Conservation (phyloP, 2,113 vertebrate genomes). For the Semicossyphus pulcher region DNA sequence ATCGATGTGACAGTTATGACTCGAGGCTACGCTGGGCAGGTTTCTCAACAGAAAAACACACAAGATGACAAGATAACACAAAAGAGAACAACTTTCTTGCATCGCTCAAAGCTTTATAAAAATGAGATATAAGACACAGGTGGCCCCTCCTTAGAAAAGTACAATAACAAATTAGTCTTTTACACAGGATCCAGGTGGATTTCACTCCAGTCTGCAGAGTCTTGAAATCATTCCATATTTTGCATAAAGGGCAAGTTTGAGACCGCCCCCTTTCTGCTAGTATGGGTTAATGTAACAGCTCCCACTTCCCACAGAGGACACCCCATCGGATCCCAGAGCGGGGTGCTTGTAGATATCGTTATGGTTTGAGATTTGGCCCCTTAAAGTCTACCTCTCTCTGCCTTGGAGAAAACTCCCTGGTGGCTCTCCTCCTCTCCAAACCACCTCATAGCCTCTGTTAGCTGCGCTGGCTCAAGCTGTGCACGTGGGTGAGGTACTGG, state of each 20-base stretch:
- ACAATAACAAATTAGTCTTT: conserved; percentile 8
- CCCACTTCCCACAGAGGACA: conserved; percentile 18
- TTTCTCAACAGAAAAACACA: conserved; percentile 60
- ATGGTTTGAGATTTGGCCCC: conserved; percentile 14
- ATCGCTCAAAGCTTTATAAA: conserved; percentile 14
- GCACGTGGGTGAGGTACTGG: conserved; percentile 88
- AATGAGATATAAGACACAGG: background rate
- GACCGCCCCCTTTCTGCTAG: background rate
- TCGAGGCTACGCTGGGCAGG: conserved; percentile 50
- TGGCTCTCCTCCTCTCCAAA: background rate
- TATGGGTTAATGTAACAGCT: background rate
- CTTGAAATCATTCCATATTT: conserved; percentile 19
- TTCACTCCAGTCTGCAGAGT: conserved; percentile 20
- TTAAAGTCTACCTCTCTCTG: conserved; percentile 7
- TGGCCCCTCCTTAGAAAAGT: conserved; percentile 15
- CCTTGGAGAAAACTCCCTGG: conserved; percentile 9
- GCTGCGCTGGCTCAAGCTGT: conserved; percentile 85
- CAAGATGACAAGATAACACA: conserved; percentile 52
- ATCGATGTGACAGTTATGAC: conserved; percentile 61
- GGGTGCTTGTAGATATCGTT: background rate
- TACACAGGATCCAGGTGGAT: background rate
- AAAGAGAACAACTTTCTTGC: conserved; percentile 41
- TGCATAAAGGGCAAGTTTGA: background rate
- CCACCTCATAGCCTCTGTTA: conserved; percentile 58
- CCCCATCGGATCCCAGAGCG: conserved; percentile 13